These are phyloP conservation scores for Harpagifer antarcticus DNA, from an alignment of 2,797 vertebrate species.

Conservation along the genomic window DNA sequence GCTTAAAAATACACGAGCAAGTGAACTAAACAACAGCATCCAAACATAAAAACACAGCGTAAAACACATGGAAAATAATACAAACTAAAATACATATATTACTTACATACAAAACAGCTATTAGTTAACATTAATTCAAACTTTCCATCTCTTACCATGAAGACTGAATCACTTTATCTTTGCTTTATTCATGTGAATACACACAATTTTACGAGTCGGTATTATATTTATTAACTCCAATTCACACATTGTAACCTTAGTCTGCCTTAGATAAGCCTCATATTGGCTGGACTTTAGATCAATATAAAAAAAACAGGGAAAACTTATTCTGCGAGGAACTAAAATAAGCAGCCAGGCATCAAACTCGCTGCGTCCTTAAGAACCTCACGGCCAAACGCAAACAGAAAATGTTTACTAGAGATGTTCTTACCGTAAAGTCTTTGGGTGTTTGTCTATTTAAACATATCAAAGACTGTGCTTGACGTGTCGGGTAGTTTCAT, in stretches of 20 bases:
- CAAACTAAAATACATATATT: too few species aligned
- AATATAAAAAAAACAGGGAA: constrained; percentile 55
- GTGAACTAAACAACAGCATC: too few species aligned
- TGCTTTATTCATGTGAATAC: neutral
- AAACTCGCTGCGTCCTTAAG: constrained; percentile 38
- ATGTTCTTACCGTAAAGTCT: constrained; percentile 36
- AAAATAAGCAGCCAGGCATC: constrained; percentile 52
- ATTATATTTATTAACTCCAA: constrained; percentile 13
- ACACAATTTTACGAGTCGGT: constrained; percentile 1
- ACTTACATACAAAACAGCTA: constrained; percentile 7
- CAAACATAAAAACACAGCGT: too few species aligned
- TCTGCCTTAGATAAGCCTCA: constrained; percentile 57
- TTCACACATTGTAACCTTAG: constrained; percentile 33
- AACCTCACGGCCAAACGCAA: constrained; percentile 37
- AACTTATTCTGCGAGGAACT: constrained; percentile 51
- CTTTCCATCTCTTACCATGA: neutral
- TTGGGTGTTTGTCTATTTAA: constrained; percentile 49
- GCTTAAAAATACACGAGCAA: neutral
- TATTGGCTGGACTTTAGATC: constrained; percentile 65
- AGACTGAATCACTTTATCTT: neutral
- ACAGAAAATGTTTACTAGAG: constrained; percentile 51
- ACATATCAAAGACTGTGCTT: constrained; percentile 50
- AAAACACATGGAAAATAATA: too few species aligned
- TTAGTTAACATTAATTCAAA: neutral
- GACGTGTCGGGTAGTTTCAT: constrained; percentile 40